Conservation (phyloP, 1,140 invertebrate species). For the Drosophila albomicans region DNA sequence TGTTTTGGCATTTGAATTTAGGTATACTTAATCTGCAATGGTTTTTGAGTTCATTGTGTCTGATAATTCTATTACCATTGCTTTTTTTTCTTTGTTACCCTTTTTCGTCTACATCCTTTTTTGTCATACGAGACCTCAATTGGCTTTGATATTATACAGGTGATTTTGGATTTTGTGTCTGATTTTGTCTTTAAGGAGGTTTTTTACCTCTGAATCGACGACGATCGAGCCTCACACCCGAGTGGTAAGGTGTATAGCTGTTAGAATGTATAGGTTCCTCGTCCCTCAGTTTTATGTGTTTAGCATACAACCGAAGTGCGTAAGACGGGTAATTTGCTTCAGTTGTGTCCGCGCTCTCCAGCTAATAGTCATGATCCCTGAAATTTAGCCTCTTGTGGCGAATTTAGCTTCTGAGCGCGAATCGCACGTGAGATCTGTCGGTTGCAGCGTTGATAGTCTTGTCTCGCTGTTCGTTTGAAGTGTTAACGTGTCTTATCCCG, state of each 20-base stretch:
- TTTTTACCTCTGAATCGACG: background rate
- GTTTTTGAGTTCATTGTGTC: background rate
- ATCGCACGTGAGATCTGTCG: no score
- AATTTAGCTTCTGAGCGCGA: no score
- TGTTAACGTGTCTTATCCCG: no score
- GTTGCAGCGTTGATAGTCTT: no score
- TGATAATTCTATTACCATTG: no score
- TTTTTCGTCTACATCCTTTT: background rate
- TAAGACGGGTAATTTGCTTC: no score
- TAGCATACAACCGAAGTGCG: no score
- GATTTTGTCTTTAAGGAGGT: background rate
- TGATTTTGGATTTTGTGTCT: background rate
- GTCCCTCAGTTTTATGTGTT: background rate
- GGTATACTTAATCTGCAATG: background rate
- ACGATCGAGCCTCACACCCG: slow-evolving; percentile 11
- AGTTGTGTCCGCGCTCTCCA: no score
- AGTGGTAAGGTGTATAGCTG: background rate
- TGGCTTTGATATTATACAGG: background rate
- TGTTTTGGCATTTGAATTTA: background rate
- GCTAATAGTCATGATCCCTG: no score
- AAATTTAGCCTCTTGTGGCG: no score
- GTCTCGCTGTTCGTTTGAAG: no score
- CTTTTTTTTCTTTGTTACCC: background rate
- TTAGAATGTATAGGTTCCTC: background rate
- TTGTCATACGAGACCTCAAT: no score